These are phyloP conservation scores for Drosophila borealis DNA, from an alignment of 2,888 invertebrate genomes.

Conservation along the genomic window DNA sequence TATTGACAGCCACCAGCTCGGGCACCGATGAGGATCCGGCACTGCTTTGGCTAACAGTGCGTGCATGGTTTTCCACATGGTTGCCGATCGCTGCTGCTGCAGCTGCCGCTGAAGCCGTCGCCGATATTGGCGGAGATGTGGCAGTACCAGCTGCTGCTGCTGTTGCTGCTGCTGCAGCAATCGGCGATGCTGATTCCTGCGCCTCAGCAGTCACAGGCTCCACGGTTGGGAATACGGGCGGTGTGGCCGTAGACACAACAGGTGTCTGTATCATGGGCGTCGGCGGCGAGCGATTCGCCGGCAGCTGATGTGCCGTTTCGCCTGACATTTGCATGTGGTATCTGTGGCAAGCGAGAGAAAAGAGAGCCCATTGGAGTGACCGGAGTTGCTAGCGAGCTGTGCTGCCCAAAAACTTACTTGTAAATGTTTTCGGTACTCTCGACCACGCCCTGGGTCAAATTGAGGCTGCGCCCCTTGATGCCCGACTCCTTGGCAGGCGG, in stretches of 20 bases:
- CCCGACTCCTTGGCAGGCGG: slow-evolving; percentile 91
- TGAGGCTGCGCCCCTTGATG: slow-evolving; percentile 92
- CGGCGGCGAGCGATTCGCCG: slow-evolving; percentile 88
- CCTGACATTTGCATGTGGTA: slow-evolving; percentile 92
- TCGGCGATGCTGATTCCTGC: slow-evolving; percentile 50
- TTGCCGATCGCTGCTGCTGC: slow-evolving; percentile 48
- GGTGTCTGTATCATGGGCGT: slow-evolving; percentile 90
- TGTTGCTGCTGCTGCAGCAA: slow-evolving; percentile 85
- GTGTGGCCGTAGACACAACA: slow-evolving; percentile 84
- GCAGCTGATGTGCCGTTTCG: slow-evolving; percentile 86
- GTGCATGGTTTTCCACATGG: slow-evolving; percentile 87
- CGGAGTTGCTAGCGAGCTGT: no score
- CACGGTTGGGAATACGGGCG: slow-evolving; percentile 83
- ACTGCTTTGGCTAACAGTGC: slow-evolving; percentile 88
- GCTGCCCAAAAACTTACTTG: slow-evolving; percentile 78
- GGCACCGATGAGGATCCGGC: slow-evolving; percentile 80
- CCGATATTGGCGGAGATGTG: slow-evolving; percentile 30
- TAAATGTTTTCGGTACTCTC: slow-evolving; percentile 93
- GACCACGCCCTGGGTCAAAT: slow-evolving; percentile 91
- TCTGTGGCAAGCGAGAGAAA: slow-evolving; percentile 81
- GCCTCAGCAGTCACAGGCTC: slow-evolving; percentile 51
- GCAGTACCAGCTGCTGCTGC: slow-evolving; percentile 83
- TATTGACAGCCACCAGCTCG: slow-evolving; percentile 77
- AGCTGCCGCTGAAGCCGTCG: slow-evolving; percentile 2
- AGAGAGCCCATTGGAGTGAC: neutral